Evolutionary conservation across 2,888 invertebrate species (phyloP), one percentile per base, ranked within the genome.

Genomic region (Creontiades dilutus): DNA sequence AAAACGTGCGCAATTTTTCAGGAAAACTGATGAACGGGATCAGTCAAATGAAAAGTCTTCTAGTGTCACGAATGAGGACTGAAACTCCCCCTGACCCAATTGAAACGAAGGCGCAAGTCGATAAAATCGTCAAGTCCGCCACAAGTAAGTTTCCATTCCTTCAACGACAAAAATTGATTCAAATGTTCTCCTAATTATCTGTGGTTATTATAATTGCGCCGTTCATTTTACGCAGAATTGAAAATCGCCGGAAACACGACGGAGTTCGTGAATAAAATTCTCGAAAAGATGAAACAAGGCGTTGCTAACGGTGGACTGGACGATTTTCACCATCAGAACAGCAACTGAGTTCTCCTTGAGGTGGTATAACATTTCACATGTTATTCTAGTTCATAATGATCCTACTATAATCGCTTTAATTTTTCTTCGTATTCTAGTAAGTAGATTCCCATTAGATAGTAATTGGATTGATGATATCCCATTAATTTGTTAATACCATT

Each of bases 181-280:
- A 75, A 2, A 14, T 19, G 7, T 37, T 37, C 37, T 4, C 2
- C 37, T 37, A 37, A n/a, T n/a, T n/a, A n/a, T n/a, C n/a, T n/a
- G 37, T 37, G 7, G 3, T 2, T 37, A 37, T 37, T 37, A 37
- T 37, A 37, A 37, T 37, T 37, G 37, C 7, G 7, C 7, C 7
- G 37, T 37, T 37, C 2, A 2, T 37, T 86, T 91, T 90, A 95
- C 93, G 89, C 95, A 97, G 98, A 96, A 94, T 94, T 96, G 87
- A 96, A 96, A 94, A 97, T 99, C 93, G 99, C 98, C 86, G 98
- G 98, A 87, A 95, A 96, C 92, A 97, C 98, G 82, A 98, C 98
- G 14, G 98, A 98, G 92, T 99, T 97, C 93, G 99, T 99, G 68
- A 99, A 99, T 93, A 96, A 96, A 94, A 96, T 99, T 90, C 94